Base-by-base conservation (phyloP, 1,140 invertebrate genomes). In the Heliconius hermathena region DNA sequence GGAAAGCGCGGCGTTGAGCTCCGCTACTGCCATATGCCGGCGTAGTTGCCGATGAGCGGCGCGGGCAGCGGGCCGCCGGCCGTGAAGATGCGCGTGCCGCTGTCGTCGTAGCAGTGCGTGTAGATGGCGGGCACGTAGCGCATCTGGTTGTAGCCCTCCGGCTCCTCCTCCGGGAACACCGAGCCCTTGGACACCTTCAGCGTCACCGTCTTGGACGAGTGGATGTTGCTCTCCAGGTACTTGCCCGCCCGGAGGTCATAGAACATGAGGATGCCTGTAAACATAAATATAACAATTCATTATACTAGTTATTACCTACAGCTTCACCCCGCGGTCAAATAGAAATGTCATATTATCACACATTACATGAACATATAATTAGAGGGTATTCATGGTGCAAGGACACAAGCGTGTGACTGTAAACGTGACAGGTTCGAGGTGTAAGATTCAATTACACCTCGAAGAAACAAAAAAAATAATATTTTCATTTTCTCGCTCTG, bases 101-200 rank as follows among this genome's bases (percentile, higher is more conserved):
- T 98, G 82, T 96, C 96, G 94, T 99, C 98, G 91, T 99, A 99
- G 91, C 98, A 98, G 90, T 99, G 99, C 1, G 98, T 99, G 91
- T 99, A 99, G 87, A 99, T 98, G 20, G 98, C 98, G 71, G 98
- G 98, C 26, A 97, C 97, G 90, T 98, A 98, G 91, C 98, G 98
- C 1, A 97, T 96, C 85, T 98, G 97, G 94, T 97, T 97, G 85
- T 97, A 96, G 57, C 97, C 97, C 81, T 98, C 97, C 81, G 97
- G 96, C 85, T 98, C 97, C 89, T 98, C 97, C 87, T 98, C 97
- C 1, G 97, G 97, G 93, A 97, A 98, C 95, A 99, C 97, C 95
- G 98, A 98, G 82, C 98, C 98, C 93, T 97, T 97, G 26, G 97
- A 98, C 80, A 98, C 97, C 93, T 97, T 98, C 16, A 99, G 94